These are phyloP conservation scores for Datnioides undecimradiatus DNA, from an alignment of 2,113 vertebrate genomes.

Conservation along the genomic window DNA sequence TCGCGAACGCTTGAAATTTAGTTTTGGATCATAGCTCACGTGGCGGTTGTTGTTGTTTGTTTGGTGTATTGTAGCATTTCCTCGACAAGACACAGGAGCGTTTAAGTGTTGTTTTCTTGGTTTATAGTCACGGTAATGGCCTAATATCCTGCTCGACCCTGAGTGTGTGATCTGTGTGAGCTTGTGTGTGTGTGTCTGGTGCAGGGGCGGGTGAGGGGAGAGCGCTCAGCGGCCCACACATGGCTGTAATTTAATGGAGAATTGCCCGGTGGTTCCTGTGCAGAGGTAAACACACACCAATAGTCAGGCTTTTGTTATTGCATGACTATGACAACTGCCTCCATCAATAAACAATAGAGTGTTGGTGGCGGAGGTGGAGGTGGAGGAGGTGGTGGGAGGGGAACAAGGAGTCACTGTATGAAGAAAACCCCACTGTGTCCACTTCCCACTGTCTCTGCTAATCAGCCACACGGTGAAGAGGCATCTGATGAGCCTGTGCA, in stretches of 20 bases:
- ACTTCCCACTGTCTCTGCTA: conserved; percentile 66
- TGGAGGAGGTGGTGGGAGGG: no score
- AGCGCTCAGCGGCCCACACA: conserved; percentile 82
- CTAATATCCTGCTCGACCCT: conserved; percentile 32
- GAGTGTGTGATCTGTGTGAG: conserved; percentile 39
- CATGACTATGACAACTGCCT: conserved; percentile 88
- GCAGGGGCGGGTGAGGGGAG: conserved; percentile 66
- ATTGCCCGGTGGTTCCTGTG: conserved; percentile 85
- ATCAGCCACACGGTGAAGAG: conserved; percentile 35
- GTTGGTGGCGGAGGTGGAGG: no score
- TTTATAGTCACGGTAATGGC: conserved; percentile 44
- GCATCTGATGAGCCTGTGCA: conserved; percentile 15
- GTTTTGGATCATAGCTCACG: background rate
- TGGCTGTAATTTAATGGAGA: conserved; percentile 87
- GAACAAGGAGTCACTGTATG: conserved; percentile 75
- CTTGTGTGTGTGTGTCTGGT: conserved; percentile 37
- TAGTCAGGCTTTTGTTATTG: conserved; percentile 82
- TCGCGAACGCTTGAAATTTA: conserved; percentile 3
- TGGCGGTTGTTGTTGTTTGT: background rate
- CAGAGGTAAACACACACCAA: conserved; percentile 86
- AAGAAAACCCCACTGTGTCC: conserved; percentile 71
- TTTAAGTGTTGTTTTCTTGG: conserved; percentile 3
- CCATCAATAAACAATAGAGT: conserved; percentile 79
- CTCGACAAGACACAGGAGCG: background rate
- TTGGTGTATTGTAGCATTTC: background rate